Evolutionary conservation across 2,113 vertebrate genomes (phyloP).

Genomic region (Rhinogobius similis): DNA sequence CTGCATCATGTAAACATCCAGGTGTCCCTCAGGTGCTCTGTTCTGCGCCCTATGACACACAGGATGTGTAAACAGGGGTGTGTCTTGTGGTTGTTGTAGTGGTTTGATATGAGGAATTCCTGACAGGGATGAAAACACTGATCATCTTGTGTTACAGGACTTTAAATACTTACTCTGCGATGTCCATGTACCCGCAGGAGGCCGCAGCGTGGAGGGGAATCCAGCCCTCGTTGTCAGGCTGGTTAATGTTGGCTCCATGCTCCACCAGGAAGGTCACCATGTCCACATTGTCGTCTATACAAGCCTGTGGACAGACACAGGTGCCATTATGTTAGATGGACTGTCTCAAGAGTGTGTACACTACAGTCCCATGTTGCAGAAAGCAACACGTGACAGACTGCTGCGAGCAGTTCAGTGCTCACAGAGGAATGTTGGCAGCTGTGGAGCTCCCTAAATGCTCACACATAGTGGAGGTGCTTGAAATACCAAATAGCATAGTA

Average conservation of each 20-base stretch:
- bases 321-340: neutral
- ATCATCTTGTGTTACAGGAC: neutral
- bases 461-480: constrained; percentile 52
- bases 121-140: neutral
- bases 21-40: neutral
- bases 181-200: constrained; percentile 98
- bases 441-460: constrained; percentile 45
- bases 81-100: neutral
- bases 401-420: constrained; percentile 28
- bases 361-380: constrained; percentile 19
- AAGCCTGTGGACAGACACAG: constrained; percentile 80
- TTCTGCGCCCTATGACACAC: neutral
- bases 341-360: neutral
- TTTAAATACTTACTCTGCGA: constrained; percentile 90
- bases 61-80: neutral
- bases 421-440: constrained; percentile 53
- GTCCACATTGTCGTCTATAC: constrained; percentile 98
- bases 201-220: constrained; percentile 97
- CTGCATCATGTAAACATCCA: neutral
- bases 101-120: neutral
- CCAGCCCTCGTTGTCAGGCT: constrained; percentile 99
- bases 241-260: constrained; percentile 96
- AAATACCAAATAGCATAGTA: constrained; percentile 52
- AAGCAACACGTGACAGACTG: constrained; percentile 24
- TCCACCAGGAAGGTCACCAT: constrained; percentile 99